Evolutionary conservation across 2,113 vertebrate genomes (phyloP), one percentile per base, ranked within the genome.

Genomic region (Scomber scombrus): DNA sequence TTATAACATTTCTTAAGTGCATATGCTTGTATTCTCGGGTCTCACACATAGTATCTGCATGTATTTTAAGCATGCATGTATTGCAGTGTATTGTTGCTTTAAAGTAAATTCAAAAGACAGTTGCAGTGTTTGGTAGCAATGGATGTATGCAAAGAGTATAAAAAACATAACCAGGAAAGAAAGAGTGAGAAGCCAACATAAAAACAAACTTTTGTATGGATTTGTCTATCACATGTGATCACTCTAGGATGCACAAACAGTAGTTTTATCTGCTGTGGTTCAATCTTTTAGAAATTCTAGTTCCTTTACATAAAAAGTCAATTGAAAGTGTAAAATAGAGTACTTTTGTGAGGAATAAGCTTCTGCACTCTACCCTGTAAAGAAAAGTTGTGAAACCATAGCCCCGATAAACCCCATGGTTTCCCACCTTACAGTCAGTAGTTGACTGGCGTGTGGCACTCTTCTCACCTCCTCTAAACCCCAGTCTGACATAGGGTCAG

Each of bases 401-500:
- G 23, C 57, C 67, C 49, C 45, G 51, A 62, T 54, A 29, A 58
- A 85, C 65, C 31, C 76, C 70, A 66, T 49, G 73, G 63, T 69
- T 19, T 43, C 68, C 58, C 63, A 73, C 79, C 81, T 85, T 67
- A 75, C 80, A 66, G 76, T 54, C 72, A 69, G 23, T 75, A 62
- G 68, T 23, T 11, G 66, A 11, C 63, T 55, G 81, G 40, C 84
- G 80, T 84, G 85, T 88, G 88, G 78, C 86, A 65, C 85, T 78
- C 65, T 26, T 34, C 87, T 86, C 86, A 81, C 82, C 87, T 89
- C 88, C 55, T 65, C 78, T 60, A 43, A 73, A 83, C 72, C 81
- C 62, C 68, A 12, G 58, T 70, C 85, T 86, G 88, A 91, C 93
- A 88, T 58, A 2, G 78, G 91, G 91, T 94, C 90, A 91, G 86